Evolutionary conservation across 2,888 invertebrate species (phyloP).

Genomic region (Cinara cedri): DNA sequence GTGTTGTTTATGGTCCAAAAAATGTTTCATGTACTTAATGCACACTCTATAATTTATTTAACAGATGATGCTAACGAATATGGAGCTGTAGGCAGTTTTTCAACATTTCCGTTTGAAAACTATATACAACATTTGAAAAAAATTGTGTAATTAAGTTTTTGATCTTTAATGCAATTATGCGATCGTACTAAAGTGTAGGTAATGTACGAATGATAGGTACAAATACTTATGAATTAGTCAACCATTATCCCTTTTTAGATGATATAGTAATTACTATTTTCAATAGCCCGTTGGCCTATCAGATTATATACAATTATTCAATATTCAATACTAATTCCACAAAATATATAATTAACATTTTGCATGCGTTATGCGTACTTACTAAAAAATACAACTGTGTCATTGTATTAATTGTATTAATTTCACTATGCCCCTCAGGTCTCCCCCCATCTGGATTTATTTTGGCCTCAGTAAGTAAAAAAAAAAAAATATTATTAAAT

Average conservation of each 20-base stretch:
- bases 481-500: too few species aligned
- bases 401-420: too few species aligned
- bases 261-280: not conserved
- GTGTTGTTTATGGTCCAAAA: not conserved
- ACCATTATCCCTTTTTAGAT: conserved; percentile 11
- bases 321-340: conserved; percentile 5
- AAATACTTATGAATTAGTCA: not conserved
- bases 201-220: not conserved
- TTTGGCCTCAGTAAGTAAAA: too few species aligned
- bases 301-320: not conserved
- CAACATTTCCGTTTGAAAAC: conserved; percentile 15
- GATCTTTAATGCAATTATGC: conserved; percentile 8
- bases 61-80: conserved; percentile 2
- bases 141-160: not conserved
- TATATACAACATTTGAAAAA: conserved; percentile 11
- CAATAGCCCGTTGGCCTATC: not conserved
- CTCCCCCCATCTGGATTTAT: too few species aligned
- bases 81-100: conserved; percentile 21
- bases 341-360: too few species aligned
- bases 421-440: too few species aligned
- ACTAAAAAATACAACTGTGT: too few species aligned
- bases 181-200: conserved; percentile 13
- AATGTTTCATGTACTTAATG: conserved; percentile 12
- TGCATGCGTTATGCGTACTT: too few species aligned
- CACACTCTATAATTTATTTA: conserved; percentile 7